Base-by-base conservation (phyloP, 2,888 invertebrate genomes). In the Helobdella robusta region DNA sequence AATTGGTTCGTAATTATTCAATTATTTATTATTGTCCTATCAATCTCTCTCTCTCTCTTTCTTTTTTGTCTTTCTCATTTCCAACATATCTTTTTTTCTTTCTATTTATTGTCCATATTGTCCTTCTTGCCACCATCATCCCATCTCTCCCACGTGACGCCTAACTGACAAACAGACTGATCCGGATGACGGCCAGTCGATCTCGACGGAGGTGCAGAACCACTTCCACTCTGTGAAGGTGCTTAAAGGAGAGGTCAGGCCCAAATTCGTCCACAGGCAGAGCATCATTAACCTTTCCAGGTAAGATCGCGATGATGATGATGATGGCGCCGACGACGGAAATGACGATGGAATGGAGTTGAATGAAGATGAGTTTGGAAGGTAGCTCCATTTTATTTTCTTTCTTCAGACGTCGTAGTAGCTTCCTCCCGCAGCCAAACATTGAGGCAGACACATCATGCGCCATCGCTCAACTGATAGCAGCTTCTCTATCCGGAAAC, bases 161-260 rank as follows among this genome's bases (percentile, higher is more conserved):
- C 50, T 8, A 6, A 6, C 5, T 40, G 25, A 18, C 23, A 23
- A 36, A 11, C 73, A 89, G 89, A 84, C 89, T 72, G 85, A 86
- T 72, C 88, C 89, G 64, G 91, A 91, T 76, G 86, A 88, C 79
- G 89, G 89, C 72, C 89, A 90, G 0, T 87, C 89, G 75, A 80
- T 91, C 68, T 87, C 88, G 8, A 84, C 89, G 73, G 87, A 89
- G 0, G 83, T 92, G 28, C 89, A 90, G 81, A 91, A 91, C 80
- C 91, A 91, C 78, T 91, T 92, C 80, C 85, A 88, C 66, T 88
- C 91, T 1, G 89, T 91, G 73, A 85, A 87, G 78, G 86, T 89
- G 73, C 83, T 88, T 48, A 83, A 85, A 64, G 89, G 89, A 59
- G 60, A 69, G 48, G 85, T 85, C 78, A 83, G 85, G n/a, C 69